Evolutionary conservation across 2,113 vertebrate species (phyloP).

Genomic region (Trachemys scripta): DNA sequence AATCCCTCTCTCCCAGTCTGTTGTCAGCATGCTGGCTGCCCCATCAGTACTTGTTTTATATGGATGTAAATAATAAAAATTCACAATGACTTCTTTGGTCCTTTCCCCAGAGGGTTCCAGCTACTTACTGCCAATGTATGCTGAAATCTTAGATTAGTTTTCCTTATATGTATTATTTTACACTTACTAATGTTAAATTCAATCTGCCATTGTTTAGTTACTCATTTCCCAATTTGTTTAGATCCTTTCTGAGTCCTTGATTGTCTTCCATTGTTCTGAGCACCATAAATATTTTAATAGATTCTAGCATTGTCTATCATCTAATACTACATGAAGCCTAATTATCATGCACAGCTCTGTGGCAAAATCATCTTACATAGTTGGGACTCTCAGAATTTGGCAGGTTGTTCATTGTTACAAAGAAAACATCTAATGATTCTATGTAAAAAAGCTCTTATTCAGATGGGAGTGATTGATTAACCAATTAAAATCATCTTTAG

Average conservation of each 20-base stretch:
- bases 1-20: neutral
- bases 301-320: neutral
- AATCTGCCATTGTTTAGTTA: neutral
- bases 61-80: neutral
- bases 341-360: neutral
- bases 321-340: neutral
- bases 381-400: neutral
- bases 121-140: neutral
- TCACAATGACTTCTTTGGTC: neutral
- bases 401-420: neutral
- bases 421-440: neutral
- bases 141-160: neutral
- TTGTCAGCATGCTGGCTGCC: neutral
- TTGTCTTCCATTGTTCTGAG: neutral
- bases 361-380: neutral
- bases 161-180: neutral
- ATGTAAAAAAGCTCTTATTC: neutral
- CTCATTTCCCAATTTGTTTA: neutral
- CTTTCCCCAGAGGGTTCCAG: neutral
- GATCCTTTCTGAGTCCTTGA: neutral
- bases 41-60: neutral
- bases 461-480: neutral
- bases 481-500: neutral
- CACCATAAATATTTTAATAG: neutral
- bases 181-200: neutral